A percentile compares a stretch with the other conserved stretches of the same genome.
These are phyloP conservation scores for Chironomus riparius DNA, from an alignment of 2,888 invertebrate species.

Conservation along the genomic window DNA sequence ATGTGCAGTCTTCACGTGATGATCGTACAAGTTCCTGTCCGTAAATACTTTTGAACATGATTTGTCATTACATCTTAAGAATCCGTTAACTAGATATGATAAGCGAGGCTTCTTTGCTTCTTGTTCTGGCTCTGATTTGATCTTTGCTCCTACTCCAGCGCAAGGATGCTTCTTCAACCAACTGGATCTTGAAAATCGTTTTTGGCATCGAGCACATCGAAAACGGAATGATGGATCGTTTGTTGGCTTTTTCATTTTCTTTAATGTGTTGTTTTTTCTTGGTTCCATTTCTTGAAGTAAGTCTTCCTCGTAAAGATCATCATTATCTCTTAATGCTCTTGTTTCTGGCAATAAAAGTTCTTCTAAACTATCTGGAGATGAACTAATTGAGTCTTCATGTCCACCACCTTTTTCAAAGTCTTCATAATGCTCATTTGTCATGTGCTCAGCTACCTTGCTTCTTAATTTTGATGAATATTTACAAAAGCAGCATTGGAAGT, in stretches of 20 bases:
- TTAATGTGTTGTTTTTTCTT: not conserved
- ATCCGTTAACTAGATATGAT: not conserved
- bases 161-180: not conserved
- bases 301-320: not conserved
- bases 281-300: not conserved
- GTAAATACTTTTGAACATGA: not conserved
- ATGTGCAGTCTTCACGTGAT: too few species aligned
- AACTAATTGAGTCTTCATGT: not conserved
- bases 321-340: not conserved
- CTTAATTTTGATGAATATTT: not conserved
- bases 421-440: constrained; percentile 9
- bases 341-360: not conserved
- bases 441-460: not conserved
- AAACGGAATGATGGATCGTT: not conserved
- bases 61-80: not conserved
- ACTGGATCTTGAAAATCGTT: not conserved
- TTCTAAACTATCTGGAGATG: not conserved
- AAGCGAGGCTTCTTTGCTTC: not conserved
- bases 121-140: not conserved
- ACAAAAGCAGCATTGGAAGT: not conserved
- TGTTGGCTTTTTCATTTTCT: not conserved
- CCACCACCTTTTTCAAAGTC: not conserved
- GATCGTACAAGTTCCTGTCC: constrained; percentile 14
- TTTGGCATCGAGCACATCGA: not conserved
- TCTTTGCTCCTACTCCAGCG: not conserved